Conservation (phyloP, 2,113 vertebrate species). For the Lota lota region DNA sequence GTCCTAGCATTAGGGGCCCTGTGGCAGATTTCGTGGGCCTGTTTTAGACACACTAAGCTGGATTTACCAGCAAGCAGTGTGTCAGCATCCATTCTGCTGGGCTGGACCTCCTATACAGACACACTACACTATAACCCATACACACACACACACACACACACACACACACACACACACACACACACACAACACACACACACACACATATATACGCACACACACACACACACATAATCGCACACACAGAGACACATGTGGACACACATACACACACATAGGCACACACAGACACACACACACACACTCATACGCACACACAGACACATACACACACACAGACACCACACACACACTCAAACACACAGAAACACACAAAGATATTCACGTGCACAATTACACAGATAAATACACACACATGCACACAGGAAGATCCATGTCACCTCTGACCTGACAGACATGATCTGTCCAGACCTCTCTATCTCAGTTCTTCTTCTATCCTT, state of each 20-base stretch:
- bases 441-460: slow-evolving; percentile 30
- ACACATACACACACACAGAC: too few species aligned
- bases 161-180: slow-evolving; percentile 6
- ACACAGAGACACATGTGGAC: too few species aligned
- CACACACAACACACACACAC: slow-evolving; percentile 8
- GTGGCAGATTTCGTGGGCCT: slow-evolving; percentile 71
- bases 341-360: too few species aligned
- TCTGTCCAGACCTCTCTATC: slow-evolving; percentile 5
- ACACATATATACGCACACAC: slow-evolving; percentile 14
- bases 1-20: slow-evolving; percentile 72
- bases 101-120: slow-evolving; percentile 52
- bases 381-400: neutral
- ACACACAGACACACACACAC: too few species aligned
- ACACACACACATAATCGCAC: too few species aligned
- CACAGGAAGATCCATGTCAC: slow-evolving; percentile 14
- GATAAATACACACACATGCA: neutral
- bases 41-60: slow-evolving; percentile 78
- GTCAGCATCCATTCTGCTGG: slow-evolving; percentile 69
- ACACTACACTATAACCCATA: slow-evolving; percentile 1
- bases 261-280: too few species aligned
- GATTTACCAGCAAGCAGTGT: slow-evolving; percentile 72
- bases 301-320: too few species aligned
- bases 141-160: slow-evolving; percentile 7
- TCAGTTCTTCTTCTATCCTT: neutral
- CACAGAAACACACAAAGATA: too few species aligned